Evolutionary conservation across 2,113 vertebrate genomes (phyloP), one percentile per base, ranked within the genome.

Genomic region (Mustela lutreola): DNA sequence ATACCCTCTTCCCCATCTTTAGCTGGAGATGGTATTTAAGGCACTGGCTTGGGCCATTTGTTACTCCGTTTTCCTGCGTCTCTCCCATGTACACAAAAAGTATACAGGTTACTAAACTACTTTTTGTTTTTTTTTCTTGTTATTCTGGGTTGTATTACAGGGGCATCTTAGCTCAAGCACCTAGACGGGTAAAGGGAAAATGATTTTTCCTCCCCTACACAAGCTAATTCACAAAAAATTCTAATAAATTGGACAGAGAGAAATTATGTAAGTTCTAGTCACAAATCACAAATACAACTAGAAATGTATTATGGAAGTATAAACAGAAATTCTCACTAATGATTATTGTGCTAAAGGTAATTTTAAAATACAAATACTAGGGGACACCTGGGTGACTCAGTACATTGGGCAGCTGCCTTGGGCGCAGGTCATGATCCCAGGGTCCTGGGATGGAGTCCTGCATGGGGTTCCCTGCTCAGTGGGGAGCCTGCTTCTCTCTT

Each of bases 241-340:
- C 36, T 89, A 88, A 95, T 60, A 85, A 94, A 78, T 21, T 71
- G 88, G 28, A 70, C 92, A 93, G 31, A 79, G 11, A 80, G 11
- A 91, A 86, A 87, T 53, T 58, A 93, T 28, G 5, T 28, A 92
- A 96, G 58, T 85, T 89, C 63, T 22, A 89, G n/a, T 70, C 65
- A 82, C 12, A 87, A 33, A 67, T 31, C 56, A 82, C 62, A 86
- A 85, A 79, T 83, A 92, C 19, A 88, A 80, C 9, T 82, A 86
- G 81, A 94, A 96, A 85, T 78, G 14, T 63, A 71, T 24, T 11
- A 63, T 63, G 3, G 42, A 83, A 50, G 22, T 91, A 93, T 48
- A 86, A 84, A 71, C 21, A 86, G 92, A 96, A 81, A 80, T 42
- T 71, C 50, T 86, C 76, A 86, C n/a, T 63, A 81, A 78, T 86